Evolutionary conservation across 1,140 invertebrate species (phyloP).

Genomic region (Diorhabda carinulata): DNA sequence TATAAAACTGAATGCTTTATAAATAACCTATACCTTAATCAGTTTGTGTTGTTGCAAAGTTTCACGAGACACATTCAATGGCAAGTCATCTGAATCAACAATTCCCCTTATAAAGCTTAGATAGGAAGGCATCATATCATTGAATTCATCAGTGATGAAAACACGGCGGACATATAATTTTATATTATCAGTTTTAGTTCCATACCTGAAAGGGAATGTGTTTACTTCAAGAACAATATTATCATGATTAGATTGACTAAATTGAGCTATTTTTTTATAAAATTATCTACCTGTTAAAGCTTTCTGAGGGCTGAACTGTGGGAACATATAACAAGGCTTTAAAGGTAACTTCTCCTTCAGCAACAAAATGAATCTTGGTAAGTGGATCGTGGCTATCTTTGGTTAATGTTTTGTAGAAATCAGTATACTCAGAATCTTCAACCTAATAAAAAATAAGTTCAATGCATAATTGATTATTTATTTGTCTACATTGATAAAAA

Average conservation of each 20-base stretch:
- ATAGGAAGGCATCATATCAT: constrained; percentile 99
- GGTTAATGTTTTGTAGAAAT: constrained; percentile 92
- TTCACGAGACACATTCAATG: constrained; percentile 96
- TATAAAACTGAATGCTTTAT: too few species aligned
- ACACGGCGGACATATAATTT: constrained; percentile 95
- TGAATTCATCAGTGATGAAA: constrained; percentile 99
- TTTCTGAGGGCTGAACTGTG: constrained; percentile 82
- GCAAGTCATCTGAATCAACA: constrained; percentile 99
- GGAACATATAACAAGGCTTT: constrained; percentile 94
- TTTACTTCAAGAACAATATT: background rate
- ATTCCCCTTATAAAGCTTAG: constrained; percentile 92
- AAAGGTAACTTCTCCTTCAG: constrained; percentile 98
- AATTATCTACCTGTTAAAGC: constrained; percentile 66
- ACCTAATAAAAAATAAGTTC: background rate
- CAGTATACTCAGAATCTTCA: constrained; percentile 81
- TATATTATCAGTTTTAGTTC: constrained; percentile 90
- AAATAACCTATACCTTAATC: constrained; percentile 63
- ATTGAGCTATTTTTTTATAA: background rate
- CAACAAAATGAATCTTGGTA: constrained; percentile 90
- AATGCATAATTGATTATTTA: too few species aligned
- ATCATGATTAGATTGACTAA: too few species aligned
- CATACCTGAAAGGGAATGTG: constrained; percentile 64
- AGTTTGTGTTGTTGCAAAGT: constrained; percentile 98
- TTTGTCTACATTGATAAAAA: too few species aligned
- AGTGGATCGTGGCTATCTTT: constrained; percentile 87